Base-by-base conservation (phyloP, 2,888 invertebrate genomes). In the Amblyjoppa proteus region DNA sequence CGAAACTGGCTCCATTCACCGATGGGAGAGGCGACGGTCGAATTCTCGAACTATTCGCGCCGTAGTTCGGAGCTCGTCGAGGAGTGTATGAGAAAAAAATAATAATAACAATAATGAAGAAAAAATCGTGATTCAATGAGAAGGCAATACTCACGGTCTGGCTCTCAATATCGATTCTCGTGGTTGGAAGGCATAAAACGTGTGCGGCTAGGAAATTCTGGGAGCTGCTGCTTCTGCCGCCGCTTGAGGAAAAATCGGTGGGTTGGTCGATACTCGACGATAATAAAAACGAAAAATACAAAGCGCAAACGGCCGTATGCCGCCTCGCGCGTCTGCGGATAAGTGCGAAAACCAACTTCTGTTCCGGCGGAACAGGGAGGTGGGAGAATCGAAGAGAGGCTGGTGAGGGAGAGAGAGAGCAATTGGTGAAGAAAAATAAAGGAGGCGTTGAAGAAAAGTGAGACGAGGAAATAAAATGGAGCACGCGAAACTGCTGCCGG, bases 321-420 rank as follows among this genome's bases (percentile, higher is more conserved):
- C 68, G 66, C 70, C 41, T 73, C 66, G 77, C 84, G 86, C 87
- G 83, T 83, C 87, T 84, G 85, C 82, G 88, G 89, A 89, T 89
- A 89, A 91, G 89, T 89, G 91, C 88, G 87, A 88, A 89, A 90
- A 88, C 88, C 87, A 90, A 90, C 90, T 91, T 90, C 87, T 88
- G 87, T 88, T 87, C 87, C 81, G 69, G 70, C 78, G 77, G 64
- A 74, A 76, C 76, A 38, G 5, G 34, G 64, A 31, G 66, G 41
- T 38, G 53, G 49, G 45, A 49, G 38, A n/a, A 38, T 41, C 34
- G 68, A 79, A 68, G 9, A 51, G 70, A 49, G 45, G 68, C 56
- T 51, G 13, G 70, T 25, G 66, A 16, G 64, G 51, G 49, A 20
- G 53, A 69, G 25, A n/a, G 53, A 28, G 31, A 45, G 45, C 38